These are phyloP conservation scores for Eupithecia abbreviata DNA, from an alignment of 2,888 invertebrate genomes.

Conservation along the genomic window DNA sequence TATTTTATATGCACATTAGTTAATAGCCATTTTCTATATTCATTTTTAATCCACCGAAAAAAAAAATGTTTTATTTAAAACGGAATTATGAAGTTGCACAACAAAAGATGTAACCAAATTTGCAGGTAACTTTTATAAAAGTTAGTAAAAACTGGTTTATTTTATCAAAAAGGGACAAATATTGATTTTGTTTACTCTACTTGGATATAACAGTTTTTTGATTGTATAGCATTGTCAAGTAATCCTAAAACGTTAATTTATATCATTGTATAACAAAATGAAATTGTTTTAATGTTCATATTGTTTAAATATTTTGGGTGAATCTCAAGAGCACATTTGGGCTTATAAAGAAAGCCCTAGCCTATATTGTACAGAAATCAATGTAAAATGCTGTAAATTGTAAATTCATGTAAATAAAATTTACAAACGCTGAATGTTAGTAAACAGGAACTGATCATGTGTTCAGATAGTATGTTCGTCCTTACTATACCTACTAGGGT, in stretches of 20 bases:
- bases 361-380: slow-evolving; percentile 11
- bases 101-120: neutral
- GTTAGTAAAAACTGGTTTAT: neutral
- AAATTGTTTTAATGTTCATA: neutral
- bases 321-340: slow-evolving; percentile 1
- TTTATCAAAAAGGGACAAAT: neutral
- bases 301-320: neutral
- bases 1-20: slow-evolving; percentile 29
- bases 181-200: neutral
- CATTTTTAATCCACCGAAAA: slow-evolving; percentile 26
- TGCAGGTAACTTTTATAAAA: neutral
- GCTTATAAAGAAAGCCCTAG: neutral
- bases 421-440: slow-evolving; percentile 17
- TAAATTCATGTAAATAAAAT: slow-evolving; percentile 18
- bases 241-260: neutral
- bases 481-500: neutral
- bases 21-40: slow-evolving; percentile 16
- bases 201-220: neutral
- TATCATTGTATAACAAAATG: neutral
- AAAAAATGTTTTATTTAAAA: slow-evolving; percentile 4
- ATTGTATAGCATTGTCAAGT: neutral
- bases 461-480: slow-evolving; percentile 16
- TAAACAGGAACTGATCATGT: slow-evolving; percentile 31
- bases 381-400: slow-evolving; percentile 11
- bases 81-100: slow-evolving; percentile 1